These are phyloP conservation scores for Drosophila nr. fundita DNA, from an alignment of 2,888 invertebrate species.

Conservation along the genomic window DNA sequence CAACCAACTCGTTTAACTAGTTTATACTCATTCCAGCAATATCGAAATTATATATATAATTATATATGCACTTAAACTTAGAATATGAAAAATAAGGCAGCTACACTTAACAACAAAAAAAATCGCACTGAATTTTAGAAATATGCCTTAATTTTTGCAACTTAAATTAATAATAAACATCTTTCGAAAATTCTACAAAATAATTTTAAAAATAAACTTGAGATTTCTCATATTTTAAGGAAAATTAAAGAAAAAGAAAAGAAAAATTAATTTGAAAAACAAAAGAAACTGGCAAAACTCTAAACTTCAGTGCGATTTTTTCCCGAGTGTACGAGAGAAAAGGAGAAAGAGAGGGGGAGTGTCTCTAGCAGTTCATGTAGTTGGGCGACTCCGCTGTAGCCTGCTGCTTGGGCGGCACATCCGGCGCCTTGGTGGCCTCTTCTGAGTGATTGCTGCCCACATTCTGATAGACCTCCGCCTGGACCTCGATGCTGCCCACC, in stretches of 20 bases:
- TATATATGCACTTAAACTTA: constrained; percentile 39
- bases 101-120: constrained; percentile 25
- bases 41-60: constrained; percentile 33
- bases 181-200: not conserved
- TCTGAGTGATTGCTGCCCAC: constrained; percentile 54
- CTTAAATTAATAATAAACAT: not conserved
- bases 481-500: constrained; percentile 76
- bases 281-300: not conserved
- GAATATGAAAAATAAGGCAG: constrained; percentile 28
- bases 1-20: constrained; percentile 71
- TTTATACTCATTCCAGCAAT: constrained; percentile 79
- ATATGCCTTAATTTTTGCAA: not conserved
- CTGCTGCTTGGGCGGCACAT: constrained; percentile 31
- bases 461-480: constrained; percentile 83
- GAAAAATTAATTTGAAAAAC: rapidly evolving
- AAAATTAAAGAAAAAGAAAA: not conserved
- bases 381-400: constrained; percentile 59
- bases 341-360: not conserved
- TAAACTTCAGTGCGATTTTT: not conserved
- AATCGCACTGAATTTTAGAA: not conserved
- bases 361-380: constrained; percentile 79
- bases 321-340: not conserved
- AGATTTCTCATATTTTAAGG: not conserved
- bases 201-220: not conserved
- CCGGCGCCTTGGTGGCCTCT: constrained; percentile 20